phyloP scores from a whole-genome alignment of 2,113 vertebrate genomes.

The Leptodactylus fuscus region DNA sequence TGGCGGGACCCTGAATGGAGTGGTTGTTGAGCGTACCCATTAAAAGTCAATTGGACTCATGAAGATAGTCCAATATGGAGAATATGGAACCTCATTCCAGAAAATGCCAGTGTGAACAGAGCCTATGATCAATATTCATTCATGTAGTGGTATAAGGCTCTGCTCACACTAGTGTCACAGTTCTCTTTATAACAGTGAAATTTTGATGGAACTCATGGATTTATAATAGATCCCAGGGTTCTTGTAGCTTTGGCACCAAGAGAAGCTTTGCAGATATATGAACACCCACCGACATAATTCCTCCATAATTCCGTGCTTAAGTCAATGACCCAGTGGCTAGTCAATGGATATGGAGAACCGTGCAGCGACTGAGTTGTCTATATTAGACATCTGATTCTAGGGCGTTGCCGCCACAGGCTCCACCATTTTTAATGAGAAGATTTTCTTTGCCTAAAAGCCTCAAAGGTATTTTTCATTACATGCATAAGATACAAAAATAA shows the following conservation, averaged over 20 bases:
- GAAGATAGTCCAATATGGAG: too few species aligned
- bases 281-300: not conserved
- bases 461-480: too few species aligned
- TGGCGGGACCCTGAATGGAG: too few species aligned
- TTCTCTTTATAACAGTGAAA: not conserved
- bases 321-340: not conserved
- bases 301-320: not conserved
- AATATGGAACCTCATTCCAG: too few species aligned
- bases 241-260: too few species aligned
- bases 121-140: not conserved
- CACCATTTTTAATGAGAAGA: too few species aligned
- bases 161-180: not conserved
- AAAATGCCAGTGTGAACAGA: not conserved
- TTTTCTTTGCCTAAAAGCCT: too few species aligned
- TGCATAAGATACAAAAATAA: too few species aligned
- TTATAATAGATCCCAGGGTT: not conserved
- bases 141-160: not conserved
- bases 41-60: too few species aligned
- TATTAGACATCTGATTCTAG: not conserved
- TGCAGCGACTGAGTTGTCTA: not conserved
- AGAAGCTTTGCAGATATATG: too few species aligned
- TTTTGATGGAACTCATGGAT: not conserved
- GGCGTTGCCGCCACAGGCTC: not conserved
- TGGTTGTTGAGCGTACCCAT: too few species aligned
- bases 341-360: not conserved